phyloP scores from a whole-genome alignment of 1,140 invertebrate species.

The Dendrolimus punctatus region DNA sequence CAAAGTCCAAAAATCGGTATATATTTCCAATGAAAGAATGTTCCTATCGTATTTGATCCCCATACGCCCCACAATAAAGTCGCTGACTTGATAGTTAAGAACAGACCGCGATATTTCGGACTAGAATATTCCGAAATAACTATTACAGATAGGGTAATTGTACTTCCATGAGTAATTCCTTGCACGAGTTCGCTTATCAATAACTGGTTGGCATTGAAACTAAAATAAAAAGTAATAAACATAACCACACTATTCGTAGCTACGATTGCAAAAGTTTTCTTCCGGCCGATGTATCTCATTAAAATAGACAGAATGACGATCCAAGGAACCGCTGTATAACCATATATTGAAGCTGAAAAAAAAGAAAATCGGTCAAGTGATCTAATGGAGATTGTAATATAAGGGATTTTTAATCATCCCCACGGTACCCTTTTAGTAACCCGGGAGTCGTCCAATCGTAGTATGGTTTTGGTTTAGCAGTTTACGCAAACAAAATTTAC shows the following conservation, averaged over 20 bases:
- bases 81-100: constrained; percentile 14
- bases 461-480: too few relatives aligned
- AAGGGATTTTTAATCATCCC: too few relatives aligned
- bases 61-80: constrained; percentile 20
- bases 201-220: constrained; percentile 3
- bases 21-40: constrained; percentile 13
- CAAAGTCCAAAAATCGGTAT: constrained; percentile 12
- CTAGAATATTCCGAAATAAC: constrained; percentile 12
- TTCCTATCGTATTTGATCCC: constrained; percentile 13
- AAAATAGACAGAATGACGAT: constrained; percentile 6
- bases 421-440: too few relatives aligned
- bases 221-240: constrained; percentile 9
- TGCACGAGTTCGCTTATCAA: constrained; percentile 9
- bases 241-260: constrained; percentile 1
- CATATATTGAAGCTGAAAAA: constrained; percentile 13
- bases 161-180: constrained; percentile 3
- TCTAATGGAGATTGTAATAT: too few relatives aligned
- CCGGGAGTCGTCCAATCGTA: too few relatives aligned
- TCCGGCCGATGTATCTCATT: constrained; percentile 10
- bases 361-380: neutral
- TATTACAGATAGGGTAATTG: constrained; percentile 5
- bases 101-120: constrained; percentile 14
- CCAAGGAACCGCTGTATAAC: constrained; percentile 6
- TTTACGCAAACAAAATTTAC: too few relatives aligned
- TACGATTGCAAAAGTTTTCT: constrained; percentile 7